These are phyloP conservation scores for Chalcis sispes DNA, from an alignment of 2,888 invertebrate genomes.

Conservation along the genomic window DNA sequence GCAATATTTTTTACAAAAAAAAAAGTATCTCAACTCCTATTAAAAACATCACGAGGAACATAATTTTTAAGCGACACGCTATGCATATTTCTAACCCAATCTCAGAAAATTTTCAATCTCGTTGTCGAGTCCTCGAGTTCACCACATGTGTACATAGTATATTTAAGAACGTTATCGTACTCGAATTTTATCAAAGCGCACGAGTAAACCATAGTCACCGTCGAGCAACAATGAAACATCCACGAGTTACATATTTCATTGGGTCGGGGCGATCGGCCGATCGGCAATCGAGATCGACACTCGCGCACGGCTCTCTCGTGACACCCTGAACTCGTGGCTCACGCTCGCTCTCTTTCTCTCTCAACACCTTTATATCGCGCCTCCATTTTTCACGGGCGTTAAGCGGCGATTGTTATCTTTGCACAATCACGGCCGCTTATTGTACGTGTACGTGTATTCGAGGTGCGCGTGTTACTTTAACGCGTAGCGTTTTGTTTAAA, in stretches of 20 bases:
- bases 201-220: not conserved
- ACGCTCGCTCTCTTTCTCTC: not conserved
- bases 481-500: conserved; percentile 47
- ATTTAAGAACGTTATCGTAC: not conserved
- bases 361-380: not conserved
- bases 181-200: too few relatives aligned
- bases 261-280: not conserved
- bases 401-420: too few relatives aligned
- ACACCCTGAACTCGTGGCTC: not conserved
- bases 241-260: not conserved
- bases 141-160: not conserved
- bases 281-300: conserved; percentile 34
- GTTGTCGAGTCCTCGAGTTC: not conserved
- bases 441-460: not conserved
- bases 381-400: too few relatives aligned
- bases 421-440: conserved; percentile 25
- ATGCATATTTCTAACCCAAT: not conserved
- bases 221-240: conserved; percentile 40
- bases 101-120: conserved; percentile 10
- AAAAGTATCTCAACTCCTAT: too few relatives aligned
- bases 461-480: conserved; percentile 35
- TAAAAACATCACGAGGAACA: too few relatives aligned
- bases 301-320: not conserved
- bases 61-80: too few relatives aligned
- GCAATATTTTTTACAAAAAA: too few relatives aligned